Percentiles rank a stretch among this genome's conserved stretches.
phyloP scores from a whole-genome alignment of 2,797 vertebrate species.

The Enteromius treurensis region DNA sequence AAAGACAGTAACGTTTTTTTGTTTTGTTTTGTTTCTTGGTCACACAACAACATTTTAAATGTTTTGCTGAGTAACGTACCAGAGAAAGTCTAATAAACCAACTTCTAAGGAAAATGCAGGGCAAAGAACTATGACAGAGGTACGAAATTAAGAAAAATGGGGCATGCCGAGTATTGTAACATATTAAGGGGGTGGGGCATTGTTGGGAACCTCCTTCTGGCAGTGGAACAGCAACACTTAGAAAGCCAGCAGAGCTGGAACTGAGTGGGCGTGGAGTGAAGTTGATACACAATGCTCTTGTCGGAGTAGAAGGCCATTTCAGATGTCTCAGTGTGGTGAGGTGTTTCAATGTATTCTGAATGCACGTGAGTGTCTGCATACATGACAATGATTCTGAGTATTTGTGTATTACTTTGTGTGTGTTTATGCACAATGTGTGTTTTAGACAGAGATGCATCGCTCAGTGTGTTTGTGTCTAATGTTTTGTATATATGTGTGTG shows the following conservation, averaged over 20 bases:
- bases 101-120: neutral
- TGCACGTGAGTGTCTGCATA: conserved; percentile 52
- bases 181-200: conserved; percentile 61
- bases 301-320: conserved; percentile 85
- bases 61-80: conserved; percentile 18
- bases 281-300: conserved; percentile 83
- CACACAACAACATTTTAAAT: conserved; percentile 4
- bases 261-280: conserved; percentile 73
- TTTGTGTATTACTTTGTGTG: conserved; percentile 19
- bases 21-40: neutral
- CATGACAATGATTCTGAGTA: conserved; percentile 51
- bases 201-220: conserved; percentile 78
- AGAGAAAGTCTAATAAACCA: conserved; percentile 17
- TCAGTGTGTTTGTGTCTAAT: conserved; percentile 24
- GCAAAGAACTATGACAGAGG: conserved; percentile 28
- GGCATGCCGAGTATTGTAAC: conserved; percentile 53
- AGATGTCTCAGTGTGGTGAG: conserved; percentile 53
- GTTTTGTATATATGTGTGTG: conserved; percentile 23
- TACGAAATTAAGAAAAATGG: conserved; percentile 59
- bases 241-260: conserved; percentile 77
- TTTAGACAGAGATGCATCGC: conserved; percentile 24
- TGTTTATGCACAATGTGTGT: conserved; percentile 29
- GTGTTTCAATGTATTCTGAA: conserved; percentile 50
- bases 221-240: conserved; percentile 85
- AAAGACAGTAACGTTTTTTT: neutral